Evolutionary conservation across 2,888 invertebrate species (phyloP).

Genomic region (Orthonychiurus folsomi): DNA sequence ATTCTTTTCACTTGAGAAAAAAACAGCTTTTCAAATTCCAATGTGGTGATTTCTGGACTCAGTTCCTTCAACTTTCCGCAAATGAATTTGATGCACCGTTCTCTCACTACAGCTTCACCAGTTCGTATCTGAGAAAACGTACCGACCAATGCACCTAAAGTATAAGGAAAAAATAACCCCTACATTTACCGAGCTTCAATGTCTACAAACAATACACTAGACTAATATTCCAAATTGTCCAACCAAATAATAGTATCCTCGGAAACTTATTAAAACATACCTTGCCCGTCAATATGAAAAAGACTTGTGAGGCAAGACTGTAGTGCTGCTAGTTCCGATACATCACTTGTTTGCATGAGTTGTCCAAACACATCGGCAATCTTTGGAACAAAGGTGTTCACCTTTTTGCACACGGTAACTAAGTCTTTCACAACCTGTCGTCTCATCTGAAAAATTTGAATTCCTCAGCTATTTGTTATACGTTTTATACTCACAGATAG

Average conservation of each 20-base stretch:
- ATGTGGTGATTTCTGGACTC: conserved; percentile 65
- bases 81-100: conserved; percentile 78
- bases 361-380: conserved; percentile 89
- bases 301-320: conserved; percentile 71
- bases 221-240: conserved; percentile 3
- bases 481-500: no score
- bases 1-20: conserved; percentile 78
- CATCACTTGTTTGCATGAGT: conserved; percentile 75
- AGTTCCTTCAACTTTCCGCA: conserved; percentile 70
- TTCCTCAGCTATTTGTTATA: no score
- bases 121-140: conserved; percentile 60
- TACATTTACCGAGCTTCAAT: neutral
- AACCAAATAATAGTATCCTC: conserved; percentile 6
- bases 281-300: conserved; percentile 63
- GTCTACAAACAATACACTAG: neutral
- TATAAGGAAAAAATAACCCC: conserved; percentile 35
- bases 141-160: conserved; percentile 56
- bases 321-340: conserved; percentile 72
- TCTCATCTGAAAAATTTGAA: conserved; percentile 61
- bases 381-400: conserved; percentile 69
- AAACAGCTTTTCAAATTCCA: conserved; percentile 75
- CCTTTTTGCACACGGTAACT: conserved; percentile 75
- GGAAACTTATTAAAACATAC: conserved; percentile 41
- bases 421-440: conserved; percentile 68
- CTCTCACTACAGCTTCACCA: conserved; percentile 67